Conservation (phyloP, 2,797 vertebrate genomes). For the Prionace glauca region DNA sequence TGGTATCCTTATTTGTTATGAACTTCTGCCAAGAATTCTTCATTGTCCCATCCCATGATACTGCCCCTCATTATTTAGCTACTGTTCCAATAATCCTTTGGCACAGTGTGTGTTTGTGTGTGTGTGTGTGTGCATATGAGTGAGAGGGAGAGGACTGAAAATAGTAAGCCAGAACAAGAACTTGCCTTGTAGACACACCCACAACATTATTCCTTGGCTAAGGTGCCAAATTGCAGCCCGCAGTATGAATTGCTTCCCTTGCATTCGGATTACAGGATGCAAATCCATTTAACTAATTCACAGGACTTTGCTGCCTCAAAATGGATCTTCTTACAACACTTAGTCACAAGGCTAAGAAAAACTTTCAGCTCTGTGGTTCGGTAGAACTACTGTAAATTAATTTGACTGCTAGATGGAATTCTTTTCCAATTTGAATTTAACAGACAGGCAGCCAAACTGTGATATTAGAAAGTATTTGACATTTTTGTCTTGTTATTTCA, state of each 20-base stretch:
- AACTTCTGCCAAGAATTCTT: neutral
- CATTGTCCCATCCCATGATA: neutral
- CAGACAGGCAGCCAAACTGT: neutral
- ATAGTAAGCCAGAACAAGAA: too few relatives aligned
- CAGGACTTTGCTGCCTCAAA: neutral
- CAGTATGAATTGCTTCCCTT: neutral
- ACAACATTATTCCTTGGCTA: neutral
- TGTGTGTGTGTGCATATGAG: neutral
- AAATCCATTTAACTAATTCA: slow-evolving; percentile 19
- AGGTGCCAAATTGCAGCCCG: neutral
- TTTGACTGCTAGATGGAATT: slow-evolving; percentile 20
- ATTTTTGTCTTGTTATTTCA: slow-evolving; percentile 33
- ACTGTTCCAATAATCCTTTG: neutral
- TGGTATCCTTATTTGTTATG: neutral
- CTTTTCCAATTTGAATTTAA: slow-evolving; percentile 23
- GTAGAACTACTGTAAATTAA: slow-evolving; percentile 22
- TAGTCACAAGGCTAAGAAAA: neutral
- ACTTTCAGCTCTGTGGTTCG: neutral
- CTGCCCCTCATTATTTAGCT: neutral
- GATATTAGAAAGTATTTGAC: slow-evolving; percentile 16
- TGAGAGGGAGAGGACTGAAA: too few relatives aligned
- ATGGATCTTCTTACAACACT: slow-evolving; percentile 10
- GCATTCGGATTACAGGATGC: neutral
- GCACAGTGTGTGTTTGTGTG: neutral
- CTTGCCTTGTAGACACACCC: neutral